phyloP scores from a whole-genome alignment of 2,113 vertebrate genomes.

The Clinocottus analis region DNA sequence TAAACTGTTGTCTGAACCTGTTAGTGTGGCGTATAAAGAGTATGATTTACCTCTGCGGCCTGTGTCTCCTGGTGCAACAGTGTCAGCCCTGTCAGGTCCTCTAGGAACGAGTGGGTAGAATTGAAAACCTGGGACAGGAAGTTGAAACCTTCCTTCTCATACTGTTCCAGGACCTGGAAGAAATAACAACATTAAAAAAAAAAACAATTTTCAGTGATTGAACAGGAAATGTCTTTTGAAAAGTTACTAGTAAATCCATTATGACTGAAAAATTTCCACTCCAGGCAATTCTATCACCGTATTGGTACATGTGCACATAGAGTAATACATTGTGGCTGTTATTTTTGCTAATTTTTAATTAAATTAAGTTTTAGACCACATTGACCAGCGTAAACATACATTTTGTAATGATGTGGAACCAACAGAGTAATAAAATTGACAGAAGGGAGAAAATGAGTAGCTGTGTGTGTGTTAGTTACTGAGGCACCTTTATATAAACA shows the following conservation, averaged over 20 bases:
- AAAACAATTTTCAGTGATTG: conserved; percentile 1
- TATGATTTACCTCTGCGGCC: conserved; percentile 92
- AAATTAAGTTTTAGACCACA: not conserved
- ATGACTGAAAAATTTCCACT: not conserved
- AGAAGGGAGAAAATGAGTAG: not conserved
- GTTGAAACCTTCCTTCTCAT: conserved; percentile 92
- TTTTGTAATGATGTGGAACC: not conserved
- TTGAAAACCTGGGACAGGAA: conserved; percentile 97
- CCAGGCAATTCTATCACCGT: not conserved
- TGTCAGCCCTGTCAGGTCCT: conserved; percentile 96
- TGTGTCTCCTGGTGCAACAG: conserved; percentile 97
- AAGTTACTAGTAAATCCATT: not conserved
- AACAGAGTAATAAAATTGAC: not conserved
- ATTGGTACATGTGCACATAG: not conserved
- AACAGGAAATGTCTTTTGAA: not conserved
- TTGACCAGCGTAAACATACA: not conserved
- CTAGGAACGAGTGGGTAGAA: conserved; percentile 98
- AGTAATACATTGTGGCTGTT: not conserved
- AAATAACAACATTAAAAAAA: conserved; percentile 1
- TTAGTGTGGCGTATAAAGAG: not conserved
- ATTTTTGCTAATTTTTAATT: not conserved
- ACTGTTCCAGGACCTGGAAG: conserved; percentile 92
- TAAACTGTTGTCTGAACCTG: not conserved
- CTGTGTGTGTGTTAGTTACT: not conserved
- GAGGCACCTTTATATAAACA: not conserved